Evolutionary conservation across 2,888 invertebrate species (phyloP).

Genomic region (Alloplasta piceator): DNA sequence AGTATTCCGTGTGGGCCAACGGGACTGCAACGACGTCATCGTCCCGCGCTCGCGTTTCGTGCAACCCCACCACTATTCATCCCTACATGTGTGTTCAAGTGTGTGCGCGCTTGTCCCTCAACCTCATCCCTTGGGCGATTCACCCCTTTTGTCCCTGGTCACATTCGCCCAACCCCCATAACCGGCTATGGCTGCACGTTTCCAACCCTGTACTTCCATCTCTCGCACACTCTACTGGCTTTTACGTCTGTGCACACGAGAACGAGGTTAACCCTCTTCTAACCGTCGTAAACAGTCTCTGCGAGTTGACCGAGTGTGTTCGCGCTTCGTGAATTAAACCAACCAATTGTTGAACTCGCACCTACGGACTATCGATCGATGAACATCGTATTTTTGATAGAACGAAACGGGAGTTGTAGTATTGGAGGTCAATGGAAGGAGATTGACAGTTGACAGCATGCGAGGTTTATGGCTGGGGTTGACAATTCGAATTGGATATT

Average conservation of each 20-base stretch:
- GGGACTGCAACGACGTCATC: constrained; percentile 64
- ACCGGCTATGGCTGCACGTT: constrained; percentile 57
- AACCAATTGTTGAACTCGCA: constrained; percentile 64
- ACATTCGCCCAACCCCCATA: constrained; percentile 49
- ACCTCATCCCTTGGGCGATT: constrained; percentile 44
- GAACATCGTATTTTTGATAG: constrained; percentile 12
- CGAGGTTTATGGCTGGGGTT: too few relatives aligned
- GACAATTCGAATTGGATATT: too few relatives aligned
- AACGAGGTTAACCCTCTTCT: constrained; percentile 45
- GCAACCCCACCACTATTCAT: constrained; percentile 39
- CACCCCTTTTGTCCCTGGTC: constrained; percentile 40
- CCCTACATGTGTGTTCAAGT: constrained; percentile 11
- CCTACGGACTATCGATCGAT: constrained; percentile 16
- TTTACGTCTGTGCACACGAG: constrained; percentile 48
- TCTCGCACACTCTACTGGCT: constrained; percentile 35
- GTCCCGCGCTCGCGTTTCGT: constrained; percentile 42
- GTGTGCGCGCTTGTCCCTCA: constrained; percentile 35
- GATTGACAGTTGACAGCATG: background rate
- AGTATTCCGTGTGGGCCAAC: constrained; percentile 60
- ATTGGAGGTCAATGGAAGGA: background rate
- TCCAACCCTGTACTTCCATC: background rate
- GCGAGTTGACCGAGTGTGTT: constrained; percentile 50
- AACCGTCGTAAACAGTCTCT: constrained; percentile 64
- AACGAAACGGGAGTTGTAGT: too few relatives aligned
- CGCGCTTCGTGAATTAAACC: constrained; percentile 61